Conservation (phyloP, 2,797 vertebrate species). For the Geotrypetes seraphini region DNA sequence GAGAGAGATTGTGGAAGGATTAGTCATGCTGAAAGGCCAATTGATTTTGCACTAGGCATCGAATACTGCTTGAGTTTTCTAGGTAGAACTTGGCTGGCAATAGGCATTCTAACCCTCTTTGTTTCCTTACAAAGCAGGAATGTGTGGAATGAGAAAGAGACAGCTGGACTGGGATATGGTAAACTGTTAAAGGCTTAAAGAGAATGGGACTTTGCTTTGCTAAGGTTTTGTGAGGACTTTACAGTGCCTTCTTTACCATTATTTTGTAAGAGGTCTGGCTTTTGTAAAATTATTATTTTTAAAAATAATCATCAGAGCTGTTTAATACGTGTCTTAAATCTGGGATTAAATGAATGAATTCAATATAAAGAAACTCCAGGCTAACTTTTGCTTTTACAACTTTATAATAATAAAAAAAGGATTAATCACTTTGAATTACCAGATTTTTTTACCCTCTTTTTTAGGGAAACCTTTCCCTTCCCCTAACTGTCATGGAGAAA, state of each 20-base stretch:
- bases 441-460: slow-evolving; percentile 12
- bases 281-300: not conserved
- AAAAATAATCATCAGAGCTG: not conserved
- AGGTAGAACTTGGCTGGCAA: not conserved
- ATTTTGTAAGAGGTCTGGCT: not conserved
- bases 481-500: too few species aligned
- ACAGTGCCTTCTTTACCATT: not conserved
- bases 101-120: not conserved
- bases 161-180: not conserved
- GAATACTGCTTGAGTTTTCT: not conserved
- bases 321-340: not conserved
- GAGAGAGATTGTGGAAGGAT: not conserved
- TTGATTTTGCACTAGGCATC: not conserved
- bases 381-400: not conserved
- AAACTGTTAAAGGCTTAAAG: slow-evolving; percentile 2
- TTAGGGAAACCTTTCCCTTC: slow-evolving; percentile 1
- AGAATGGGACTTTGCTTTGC: slow-evolving; percentile 7
- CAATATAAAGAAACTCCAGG: not conserved
- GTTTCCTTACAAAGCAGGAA: not conserved
- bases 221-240: not conserved
- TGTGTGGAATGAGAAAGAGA: not conserved
- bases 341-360: not conserved
- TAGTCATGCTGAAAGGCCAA: not conserved
- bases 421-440: slow-evolving; percentile 16
- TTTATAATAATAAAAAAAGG: slow-evolving; percentile 14